phyloP scores from a whole-genome alignment of 2,888 invertebrate species.

The Euproctis similis region DNA sequence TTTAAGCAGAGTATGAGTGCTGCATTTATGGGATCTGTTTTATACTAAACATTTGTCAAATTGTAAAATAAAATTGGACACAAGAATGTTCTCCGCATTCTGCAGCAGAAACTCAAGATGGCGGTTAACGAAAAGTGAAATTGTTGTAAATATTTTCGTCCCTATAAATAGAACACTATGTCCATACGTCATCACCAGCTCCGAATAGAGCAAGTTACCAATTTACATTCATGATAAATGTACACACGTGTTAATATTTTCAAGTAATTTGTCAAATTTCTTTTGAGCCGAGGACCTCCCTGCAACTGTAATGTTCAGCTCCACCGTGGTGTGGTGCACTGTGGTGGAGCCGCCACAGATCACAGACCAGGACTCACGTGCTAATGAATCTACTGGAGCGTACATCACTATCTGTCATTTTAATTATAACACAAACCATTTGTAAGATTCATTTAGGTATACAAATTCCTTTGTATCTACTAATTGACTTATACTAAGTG shows the following conservation, averaged over 20 bases:
- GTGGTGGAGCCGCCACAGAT: slow-evolving; percentile 12
- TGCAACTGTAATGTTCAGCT: slow-evolving; percentile 13
- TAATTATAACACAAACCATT: slow-evolving; percentile 14
- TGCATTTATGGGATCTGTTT: too few species aligned
- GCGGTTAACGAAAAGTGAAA: neutral
- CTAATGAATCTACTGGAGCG: neutral
- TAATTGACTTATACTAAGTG: too few species aligned
- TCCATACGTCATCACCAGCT: slow-evolving; percentile 6
- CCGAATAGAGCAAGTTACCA: slow-evolving; percentile 15
- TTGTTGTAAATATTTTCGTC: neutral
- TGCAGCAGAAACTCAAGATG: too few species aligned
- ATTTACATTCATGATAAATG: slow-evolving; percentile 13
- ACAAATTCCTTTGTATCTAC: too few species aligned
- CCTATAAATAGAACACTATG: neutral
- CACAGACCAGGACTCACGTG: neutral
- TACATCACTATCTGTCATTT: slow-evolving; percentile 8
- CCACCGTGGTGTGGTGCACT: slow-evolving; percentile 8
- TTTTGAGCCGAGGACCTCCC: slow-evolving; percentile 25
- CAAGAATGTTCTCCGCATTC: too few species aligned
- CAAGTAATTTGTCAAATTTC: slow-evolving; percentile 27
- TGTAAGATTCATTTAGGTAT: too few species aligned
- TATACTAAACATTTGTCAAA: too few species aligned
- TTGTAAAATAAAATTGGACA: too few species aligned
- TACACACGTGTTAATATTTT: slow-evolving; percentile 27
- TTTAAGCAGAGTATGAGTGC: too few species aligned